Base-by-base conservation (phyloP, 2,888 invertebrate species). In the Lobophora halterata region DNA sequence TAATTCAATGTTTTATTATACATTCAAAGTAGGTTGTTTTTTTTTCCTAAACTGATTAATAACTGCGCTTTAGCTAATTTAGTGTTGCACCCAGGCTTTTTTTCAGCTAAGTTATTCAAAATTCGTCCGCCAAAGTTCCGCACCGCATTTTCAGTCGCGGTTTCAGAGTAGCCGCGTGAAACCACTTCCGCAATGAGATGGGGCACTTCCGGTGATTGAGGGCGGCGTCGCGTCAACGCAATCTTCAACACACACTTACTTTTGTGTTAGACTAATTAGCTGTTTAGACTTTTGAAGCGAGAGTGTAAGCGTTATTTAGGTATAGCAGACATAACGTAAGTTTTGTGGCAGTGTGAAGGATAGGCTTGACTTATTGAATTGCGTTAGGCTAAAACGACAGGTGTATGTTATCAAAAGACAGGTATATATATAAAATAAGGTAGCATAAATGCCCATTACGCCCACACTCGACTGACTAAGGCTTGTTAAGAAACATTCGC, bases 181-280 rank as follows among this genome's bases (percentile, higher is more conserved):
- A 88, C 86, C 88, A 88, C 88, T 88, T 88, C 88, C 87, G 87
- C 76, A 74, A 88, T 88, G 88, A 88, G 88, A 85, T 80, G 85
- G 82, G 80, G 87, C 88, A 88, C 88, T 88, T 86, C 87, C 88
- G 86, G 85, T 88, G 87, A 88, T 88, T 88, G 88, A 83, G 81
- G 73, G 50, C 46, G 33, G 37, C 39, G 43, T 31, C 39, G 42
- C 48, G 41, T 46, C 38, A 41, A 48, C 45, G 47, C 18, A 33
- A 45, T 38, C 43, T 43, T 32, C 20, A 9, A 40, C 37, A 46
- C 31, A 36, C 32, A 41, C 38, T 30, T 37, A 23, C n/a, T 31
- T 40, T 41, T 38, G 40, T 25, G 35, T 37, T 35, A 23, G 18
- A 7, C 25, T 49, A 42, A 48, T 49, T 42, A 49, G 45, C 46